These are phyloP conservation scores for Oenanthe oenanthe DNA, from an alignment of 2,113 vertebrate species.

Conservation along the genomic window DNA sequence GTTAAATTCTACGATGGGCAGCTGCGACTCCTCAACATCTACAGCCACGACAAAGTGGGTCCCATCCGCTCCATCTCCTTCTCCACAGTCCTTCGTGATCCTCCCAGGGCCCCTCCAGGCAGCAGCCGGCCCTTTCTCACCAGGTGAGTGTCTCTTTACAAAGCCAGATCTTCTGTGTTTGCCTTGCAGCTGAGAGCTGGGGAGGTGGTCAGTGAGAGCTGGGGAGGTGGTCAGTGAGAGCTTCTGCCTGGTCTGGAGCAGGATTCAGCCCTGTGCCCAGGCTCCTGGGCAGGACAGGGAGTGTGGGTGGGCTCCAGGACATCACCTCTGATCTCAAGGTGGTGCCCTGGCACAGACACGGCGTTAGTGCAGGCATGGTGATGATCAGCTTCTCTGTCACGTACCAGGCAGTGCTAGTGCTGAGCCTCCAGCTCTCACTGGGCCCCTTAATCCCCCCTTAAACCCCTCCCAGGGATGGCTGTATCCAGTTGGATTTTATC, in stretches of 20 bases:
- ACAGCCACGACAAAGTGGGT: constrained; percentile 75
- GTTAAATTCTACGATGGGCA: constrained; percentile 84
- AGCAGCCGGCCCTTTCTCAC: constrained; percentile 61
- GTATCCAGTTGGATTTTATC: constrained; percentile 4
- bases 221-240: background rate
- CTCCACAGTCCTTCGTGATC: constrained; percentile 60
- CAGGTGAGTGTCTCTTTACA: constrained; percentile 73
- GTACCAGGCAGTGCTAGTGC: background rate
- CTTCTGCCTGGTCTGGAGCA: background rate
- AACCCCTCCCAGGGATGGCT: background rate
- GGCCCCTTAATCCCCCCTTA: constrained; percentile 29
- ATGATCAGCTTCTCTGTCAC: background rate
- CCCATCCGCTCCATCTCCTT: constrained; percentile 86
- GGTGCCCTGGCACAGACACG: fast-evolving
- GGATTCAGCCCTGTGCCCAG: background rate
- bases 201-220: background rate
- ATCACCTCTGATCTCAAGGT: background rate
- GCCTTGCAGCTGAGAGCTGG: background rate
- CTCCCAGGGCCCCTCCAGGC: background rate
- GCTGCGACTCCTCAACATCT: constrained; percentile 76
- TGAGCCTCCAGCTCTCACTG: background rate
- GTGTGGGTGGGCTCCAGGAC: background rate
- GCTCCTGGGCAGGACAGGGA: background rate
- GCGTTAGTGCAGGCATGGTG: fast-evolving
- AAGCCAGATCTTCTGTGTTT: background rate